These are phyloP conservation scores for Corapipo altera DNA, from an alignment of 2,113 vertebrate species.

Conservation along the genomic window DNA sequence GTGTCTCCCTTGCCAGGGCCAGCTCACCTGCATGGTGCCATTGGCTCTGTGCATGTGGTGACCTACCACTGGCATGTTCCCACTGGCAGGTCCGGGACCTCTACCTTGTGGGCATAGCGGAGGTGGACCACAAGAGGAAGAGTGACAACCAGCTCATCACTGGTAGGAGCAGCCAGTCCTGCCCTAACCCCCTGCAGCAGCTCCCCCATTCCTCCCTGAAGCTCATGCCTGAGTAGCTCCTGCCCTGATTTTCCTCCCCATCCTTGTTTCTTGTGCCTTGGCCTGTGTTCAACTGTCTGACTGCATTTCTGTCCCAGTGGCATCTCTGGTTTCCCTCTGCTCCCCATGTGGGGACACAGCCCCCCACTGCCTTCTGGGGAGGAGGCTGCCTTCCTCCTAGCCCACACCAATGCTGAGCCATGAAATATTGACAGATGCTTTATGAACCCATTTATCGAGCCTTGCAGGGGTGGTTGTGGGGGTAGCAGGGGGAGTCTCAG, in stretches of 20 bases:
- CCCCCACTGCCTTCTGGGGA: neutral
- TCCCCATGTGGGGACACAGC: fast-evolving
- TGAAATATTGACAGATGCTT: neutral
- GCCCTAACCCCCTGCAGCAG: fast-evolving
- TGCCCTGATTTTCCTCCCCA: neutral
- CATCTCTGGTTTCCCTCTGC: neutral
- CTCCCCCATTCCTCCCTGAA: neutral
- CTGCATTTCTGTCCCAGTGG: neutral
- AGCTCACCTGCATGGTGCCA: neutral
- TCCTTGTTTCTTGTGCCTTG: neutral
- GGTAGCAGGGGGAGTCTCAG: fast-evolving
- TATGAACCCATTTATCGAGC: neutral
- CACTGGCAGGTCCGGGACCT: conserved; percentile 77
- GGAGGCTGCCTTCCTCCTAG: neutral
- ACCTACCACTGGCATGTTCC: neutral
- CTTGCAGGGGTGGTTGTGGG: fast-evolving
- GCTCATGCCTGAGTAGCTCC: neutral
- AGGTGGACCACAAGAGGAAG: conserved; percentile 41
- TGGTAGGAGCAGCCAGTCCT: neutral
- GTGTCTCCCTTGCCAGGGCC: neutral
- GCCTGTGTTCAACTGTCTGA: neutral
- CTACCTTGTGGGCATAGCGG: conserved; percentile 68
- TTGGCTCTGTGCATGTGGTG: neutral
- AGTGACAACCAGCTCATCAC: conserved; percentile 40
- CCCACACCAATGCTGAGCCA: neutral